Conservation (phyloP, 2,113 vertebrate species). For the Chaetodon trifascialis region DNA sequence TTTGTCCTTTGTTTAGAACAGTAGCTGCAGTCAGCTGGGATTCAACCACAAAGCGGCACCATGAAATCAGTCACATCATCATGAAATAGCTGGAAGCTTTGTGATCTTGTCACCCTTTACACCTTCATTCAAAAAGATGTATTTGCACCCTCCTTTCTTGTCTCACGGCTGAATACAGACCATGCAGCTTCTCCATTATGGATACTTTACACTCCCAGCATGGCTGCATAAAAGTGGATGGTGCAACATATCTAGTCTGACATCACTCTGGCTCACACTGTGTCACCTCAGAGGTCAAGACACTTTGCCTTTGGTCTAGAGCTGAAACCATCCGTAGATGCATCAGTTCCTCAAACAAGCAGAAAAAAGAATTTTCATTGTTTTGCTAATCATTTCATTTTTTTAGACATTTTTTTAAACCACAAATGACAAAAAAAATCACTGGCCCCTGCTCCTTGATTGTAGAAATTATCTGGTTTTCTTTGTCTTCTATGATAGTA, state of each 20-base stretch:
- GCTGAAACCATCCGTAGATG: neutral
- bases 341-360: neutral
- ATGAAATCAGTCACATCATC: neutral
- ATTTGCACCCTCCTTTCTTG: neutral
- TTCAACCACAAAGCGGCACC: neutral
- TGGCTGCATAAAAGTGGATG: neutral
- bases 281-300: neutral
- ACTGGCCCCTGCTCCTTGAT: too few species aligned
- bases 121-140: neutral
- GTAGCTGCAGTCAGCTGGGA: neutral
- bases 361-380: neutral
- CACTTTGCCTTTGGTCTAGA: neutral
- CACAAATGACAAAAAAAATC: too few species aligned
- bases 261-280: neutral
- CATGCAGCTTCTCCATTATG: neutral
- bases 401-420: too few species aligned
- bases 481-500: neutral
- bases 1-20: neutral
- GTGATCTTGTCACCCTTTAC: neutral
- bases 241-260: neutral
- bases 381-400: neutral
- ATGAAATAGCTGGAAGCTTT: constrained; percentile 12
- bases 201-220: neutral
- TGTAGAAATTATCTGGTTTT: neutral
- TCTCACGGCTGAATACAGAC: neutral